These are phyloP conservation scores for Solenopsis fugax DNA, from an alignment of 1,140 invertebrate species.

Conservation along the genomic window DNA sequence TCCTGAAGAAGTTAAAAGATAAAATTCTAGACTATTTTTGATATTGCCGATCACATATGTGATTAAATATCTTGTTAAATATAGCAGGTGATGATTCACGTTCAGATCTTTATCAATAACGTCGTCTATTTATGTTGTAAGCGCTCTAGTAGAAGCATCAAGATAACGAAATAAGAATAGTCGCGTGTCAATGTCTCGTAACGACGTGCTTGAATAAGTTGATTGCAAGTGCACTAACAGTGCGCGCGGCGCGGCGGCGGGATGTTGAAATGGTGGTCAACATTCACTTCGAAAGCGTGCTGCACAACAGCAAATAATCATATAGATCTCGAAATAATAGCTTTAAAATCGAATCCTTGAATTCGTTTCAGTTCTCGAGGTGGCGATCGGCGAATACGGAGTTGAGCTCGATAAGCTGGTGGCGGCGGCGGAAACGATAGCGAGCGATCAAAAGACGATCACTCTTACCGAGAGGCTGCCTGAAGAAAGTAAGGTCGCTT, in stretches of 20 bases:
- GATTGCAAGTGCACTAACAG: not conserved
- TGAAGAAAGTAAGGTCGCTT: constrained; percentile 65
- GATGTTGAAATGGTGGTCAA: not conserved
- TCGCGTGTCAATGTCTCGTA: not conserved
- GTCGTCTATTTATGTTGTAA: not conserved
- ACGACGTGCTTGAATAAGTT: not conserved
- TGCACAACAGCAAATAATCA: not conserved
- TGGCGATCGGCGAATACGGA: constrained; percentile 92
- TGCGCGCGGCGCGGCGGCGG: too few species aligned
- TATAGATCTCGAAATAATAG: not conserved
- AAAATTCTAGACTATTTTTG: not conserved
- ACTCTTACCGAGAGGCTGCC: constrained; percentile 2
- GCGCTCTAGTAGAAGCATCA: not conserved
- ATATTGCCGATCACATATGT: not conserved
- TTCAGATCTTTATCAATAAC: not conserved
- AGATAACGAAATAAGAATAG: not conserved
- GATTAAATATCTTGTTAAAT: not conserved
- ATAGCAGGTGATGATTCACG: not conserved
- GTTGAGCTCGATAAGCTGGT: constrained; percentile 89
- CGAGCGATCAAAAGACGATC: constrained; percentile 81
- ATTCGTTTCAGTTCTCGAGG: constrained; percentile 91
- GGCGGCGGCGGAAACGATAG: constrained; percentile 86
- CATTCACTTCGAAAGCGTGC: constrained; percentile 8
- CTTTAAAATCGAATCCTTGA: constrained; percentile 1
- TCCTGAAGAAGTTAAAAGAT: not conserved